Percentiles rank a stretch among this genome's conserved stretches.
Conservation (phyloP, 2,888 invertebrate species). For the Herminia tarsipennalis region DNA sequence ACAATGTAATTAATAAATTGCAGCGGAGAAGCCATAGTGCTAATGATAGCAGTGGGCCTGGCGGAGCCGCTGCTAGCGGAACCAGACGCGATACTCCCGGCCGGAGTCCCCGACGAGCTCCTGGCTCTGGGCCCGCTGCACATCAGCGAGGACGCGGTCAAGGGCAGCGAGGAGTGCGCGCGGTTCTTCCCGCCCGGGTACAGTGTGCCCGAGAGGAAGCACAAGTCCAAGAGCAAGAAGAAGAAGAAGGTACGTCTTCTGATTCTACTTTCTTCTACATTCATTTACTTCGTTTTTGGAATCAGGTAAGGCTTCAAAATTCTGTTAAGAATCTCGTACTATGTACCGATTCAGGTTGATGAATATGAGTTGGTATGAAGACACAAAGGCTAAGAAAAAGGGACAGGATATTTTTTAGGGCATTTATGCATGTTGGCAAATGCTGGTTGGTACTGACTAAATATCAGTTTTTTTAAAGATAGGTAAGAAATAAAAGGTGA, state of each 20-base stretch:
- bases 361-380: too few relatives aligned
- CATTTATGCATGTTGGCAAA: too few relatives aligned
- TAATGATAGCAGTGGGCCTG: conserved; percentile 88
- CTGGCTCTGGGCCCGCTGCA: conserved; percentile 88
- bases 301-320: too few relatives aligned
- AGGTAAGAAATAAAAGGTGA: too few relatives aligned
- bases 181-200: conserved; percentile 89
- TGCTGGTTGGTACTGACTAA: too few relatives aligned
- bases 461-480: too few relatives aligned
- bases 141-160: conserved; percentile 87
- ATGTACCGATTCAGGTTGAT: too few relatives aligned
- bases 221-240: conserved; percentile 78
- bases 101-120: conserved; percentile 88
- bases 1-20: neutral
- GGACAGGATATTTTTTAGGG: too few relatives aligned
- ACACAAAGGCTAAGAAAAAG: too few relatives aligned
- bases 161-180: conserved; percentile 87
- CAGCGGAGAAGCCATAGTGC: conserved; percentile 89
- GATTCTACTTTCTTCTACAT: too few relatives aligned
- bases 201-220: conserved; percentile 79
- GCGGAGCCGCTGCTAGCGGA: conserved; percentile 88
- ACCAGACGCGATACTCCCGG: conserved; percentile 86
- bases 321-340: neutral
- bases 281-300: too few relatives aligned
- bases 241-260: conserved; percentile 77